These are phyloP conservation scores for Agrilus planipennis DNA, from an alignment of 1,140 invertebrate genomes.

Conservation along the genomic window DNA sequence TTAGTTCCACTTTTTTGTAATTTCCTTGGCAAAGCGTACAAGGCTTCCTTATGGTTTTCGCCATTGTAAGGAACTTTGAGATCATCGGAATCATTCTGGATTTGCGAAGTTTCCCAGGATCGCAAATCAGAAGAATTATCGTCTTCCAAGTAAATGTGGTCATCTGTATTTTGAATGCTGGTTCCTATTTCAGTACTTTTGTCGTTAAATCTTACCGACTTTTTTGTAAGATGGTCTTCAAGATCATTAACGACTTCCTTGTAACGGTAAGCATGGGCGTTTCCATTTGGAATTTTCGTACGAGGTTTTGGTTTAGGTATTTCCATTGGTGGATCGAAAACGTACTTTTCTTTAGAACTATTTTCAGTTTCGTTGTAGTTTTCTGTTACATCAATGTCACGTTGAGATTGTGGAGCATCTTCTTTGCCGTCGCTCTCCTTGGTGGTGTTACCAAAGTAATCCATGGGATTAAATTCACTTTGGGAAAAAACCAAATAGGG, in stretches of 20 bases:
- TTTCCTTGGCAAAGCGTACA: not conserved
- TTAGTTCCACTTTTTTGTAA: not conserved
- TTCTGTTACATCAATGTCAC: not conserved
- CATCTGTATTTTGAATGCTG: not conserved
- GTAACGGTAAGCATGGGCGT: slow-evolving; percentile 7
- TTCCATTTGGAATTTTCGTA: slow-evolving; percentile 12
- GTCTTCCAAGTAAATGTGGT: not conserved
- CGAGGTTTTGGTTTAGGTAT: slow-evolving; percentile 19
- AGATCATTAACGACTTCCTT: slow-evolving; percentile 22
- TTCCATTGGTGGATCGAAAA: too few species aligned
- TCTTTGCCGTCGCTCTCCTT: too few species aligned
- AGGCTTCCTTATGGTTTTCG: not conserved
- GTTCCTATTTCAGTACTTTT: slow-evolving; percentile 7
- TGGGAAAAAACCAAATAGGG: too few species aligned
- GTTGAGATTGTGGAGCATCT: not conserved
- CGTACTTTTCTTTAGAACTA: slow-evolving; percentile 1
- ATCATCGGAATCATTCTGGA: slow-evolving; percentile 1
- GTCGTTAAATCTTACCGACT: slow-evolving; percentile 28
- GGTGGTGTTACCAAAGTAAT: too few species aligned
- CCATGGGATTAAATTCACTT: too few species aligned
- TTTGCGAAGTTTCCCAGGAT: too few species aligned
- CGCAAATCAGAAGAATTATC: not conserved
- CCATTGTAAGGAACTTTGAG: not conserved
- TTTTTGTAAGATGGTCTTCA: slow-evolving; percentile 22
- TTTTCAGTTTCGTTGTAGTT: slow-evolving; percentile 8